Base-by-base conservation (phyloP, 1,140 invertebrate genomes). In the Plectrocnemia conspersa region DNA sequence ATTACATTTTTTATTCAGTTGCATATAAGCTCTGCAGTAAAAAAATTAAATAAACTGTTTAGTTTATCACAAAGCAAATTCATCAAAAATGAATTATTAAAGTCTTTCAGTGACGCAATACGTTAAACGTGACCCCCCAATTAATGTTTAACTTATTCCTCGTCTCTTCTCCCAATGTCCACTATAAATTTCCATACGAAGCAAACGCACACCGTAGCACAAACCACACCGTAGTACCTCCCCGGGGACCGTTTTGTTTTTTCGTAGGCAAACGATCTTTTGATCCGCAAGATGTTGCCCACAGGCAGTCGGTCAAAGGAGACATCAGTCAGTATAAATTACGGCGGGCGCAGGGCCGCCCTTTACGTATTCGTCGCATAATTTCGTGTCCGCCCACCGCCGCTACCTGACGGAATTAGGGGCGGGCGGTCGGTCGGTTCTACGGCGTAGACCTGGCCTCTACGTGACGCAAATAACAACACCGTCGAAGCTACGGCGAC, bases 351-450 rank as follows among this genome's bases (percentile, higher is more conserved):
- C n/a, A n/a, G n/a, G n/a, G n/a, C n/a, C n/a, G 42, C 13, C 42
- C 42, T 45, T 45, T 45, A 45, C 42, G 19, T 45, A 45, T 45
- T 45, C 42, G 22, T 45, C 42, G 42, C 42, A 45, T 45, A 45
- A 45, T 45, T 45, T 45, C 22, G 42, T 45, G 42, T 45, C 23
- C 42, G 11, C 24, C 23, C 23, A 16, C 15, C 35, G 13, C n/a
- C n/a, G 35, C 10, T 38, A 38, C 35, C 35, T 38, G 35, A 38
- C 35, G 35, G 35, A 38, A 38, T 38, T 38, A 38, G 18, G 35
- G 35, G 35, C 4, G 16, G 40, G 40, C n/a, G n/a, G 40, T 42
- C 18, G 40, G 6, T 3, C 10, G 18, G 10, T 16, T 38, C 35
- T 38, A 38, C 35, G 35, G 35, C 35, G 35, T 5, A 38, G 35